Base-by-base conservation (phyloP, 2,888 invertebrate genomes). In the Cryptus viduatorius region DNA sequence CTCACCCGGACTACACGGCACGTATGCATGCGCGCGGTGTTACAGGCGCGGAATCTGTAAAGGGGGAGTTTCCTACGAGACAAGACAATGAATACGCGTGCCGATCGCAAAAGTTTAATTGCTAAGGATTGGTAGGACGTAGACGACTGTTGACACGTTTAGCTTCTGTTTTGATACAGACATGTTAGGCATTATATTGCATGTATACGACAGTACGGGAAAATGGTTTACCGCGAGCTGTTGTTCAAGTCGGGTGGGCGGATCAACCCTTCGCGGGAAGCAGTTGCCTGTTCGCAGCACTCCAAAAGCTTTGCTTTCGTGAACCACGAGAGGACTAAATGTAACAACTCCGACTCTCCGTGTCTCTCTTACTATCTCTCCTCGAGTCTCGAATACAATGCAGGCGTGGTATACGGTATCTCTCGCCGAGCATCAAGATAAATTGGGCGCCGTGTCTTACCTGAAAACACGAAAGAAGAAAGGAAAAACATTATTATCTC, bases 401-500 rank as follows among this genome's bases (percentile, higher is more conserved):
- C 72, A 77, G 78, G 77, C 75, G 78, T 75, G 75, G 64, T 67
- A 31, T 31, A 46, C 61, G 16, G 69, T 77, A 77, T 80, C 77
- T 73, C 67, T 31, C 76, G 65, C 3, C 64, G 73, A 78, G 64
- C 81, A 7, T 73, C 46, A 81, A 84, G 81, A 84, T 84, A 78
- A 84, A 84, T 84, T 81, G 73, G 75, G 72, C 77, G 48, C 81
- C 73, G 56, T 78, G 69, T 78, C 73, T 84, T 75, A 71, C 69
- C 64, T 64, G 77, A 64, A 68, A 84, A 61, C 61, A 61, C 56
- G 80, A 73, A 75, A 81, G 42, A 78, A 19, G 42, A 67, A 44
- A 24, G 10, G 24, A 50, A 48, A 81, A 75, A 78, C 46, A 65
- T 68, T 78, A 65, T 71, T 65, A 73, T 76, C 67, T 50, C 61